Percentiles rank a stretch among this genome's conserved stretches.
Conservation (phyloP, 2,888 invertebrate genomes). For the Andrena praecox region DNA sequence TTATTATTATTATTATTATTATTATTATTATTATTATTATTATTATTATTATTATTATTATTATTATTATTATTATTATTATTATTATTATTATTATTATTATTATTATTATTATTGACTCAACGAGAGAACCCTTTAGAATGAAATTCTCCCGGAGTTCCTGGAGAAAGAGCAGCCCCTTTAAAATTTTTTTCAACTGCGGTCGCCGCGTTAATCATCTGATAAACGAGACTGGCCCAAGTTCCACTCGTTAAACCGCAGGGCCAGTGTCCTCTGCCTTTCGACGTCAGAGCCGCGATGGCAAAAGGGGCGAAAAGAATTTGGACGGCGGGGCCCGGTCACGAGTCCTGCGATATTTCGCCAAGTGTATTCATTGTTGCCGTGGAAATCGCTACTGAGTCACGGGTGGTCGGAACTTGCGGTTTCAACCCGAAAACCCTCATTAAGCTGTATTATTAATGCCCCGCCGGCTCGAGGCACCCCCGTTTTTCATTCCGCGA, state of each 20-base stretch:
- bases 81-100: too few species aligned
- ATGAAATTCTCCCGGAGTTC: slow-evolving; percentile 13
- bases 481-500: background rate
- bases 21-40: too few species aligned
- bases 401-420: slow-evolving; percentile 12
- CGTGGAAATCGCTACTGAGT: slow-evolving; percentile 14
- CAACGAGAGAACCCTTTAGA: too few species aligned
- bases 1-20: too few species aligned
- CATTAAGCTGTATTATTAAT: slow-evolving; percentile 40
- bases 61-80: too few species aligned
- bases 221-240: slow-evolving; percentile 72
- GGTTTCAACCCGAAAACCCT: slow-evolving; percentile 23
- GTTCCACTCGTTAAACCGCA: slow-evolving; percentile 77
- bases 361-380: slow-evolving; percentile 13
- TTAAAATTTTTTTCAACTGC: slow-evolving; percentile 59
- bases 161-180: slow-evolving; percentile 29
- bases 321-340: background rate
- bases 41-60: too few species aligned
- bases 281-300: slow-evolving; percentile 14
- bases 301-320: slow-evolving; percentile 26
- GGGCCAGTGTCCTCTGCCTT: slow-evolving; percentile 56
- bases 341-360: slow-evolving; percentile 3
- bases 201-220: slow-evolving; percentile 69
- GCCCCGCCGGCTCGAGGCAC: background rate
- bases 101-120: too few species aligned